These are phyloP conservation scores for Telmatherina bonti DNA, from an alignment of 2,797 vertebrate genomes.

Conservation along the genomic window DNA sequence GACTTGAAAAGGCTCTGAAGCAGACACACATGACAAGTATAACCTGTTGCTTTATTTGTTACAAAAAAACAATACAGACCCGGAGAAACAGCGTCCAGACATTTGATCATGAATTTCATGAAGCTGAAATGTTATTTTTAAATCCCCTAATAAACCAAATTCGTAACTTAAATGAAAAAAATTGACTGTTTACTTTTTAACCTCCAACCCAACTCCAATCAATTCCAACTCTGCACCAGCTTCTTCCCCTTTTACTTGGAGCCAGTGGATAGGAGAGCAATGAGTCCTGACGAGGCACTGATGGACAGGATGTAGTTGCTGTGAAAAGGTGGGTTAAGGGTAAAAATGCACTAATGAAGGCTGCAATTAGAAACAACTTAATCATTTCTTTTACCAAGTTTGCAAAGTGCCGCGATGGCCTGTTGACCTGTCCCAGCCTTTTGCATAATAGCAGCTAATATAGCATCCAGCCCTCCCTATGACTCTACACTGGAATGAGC, in stretches of 20 bases:
- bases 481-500: no score
- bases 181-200: slow-evolving; percentile 9
- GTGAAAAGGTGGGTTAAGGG: slow-evolving; percentile 83
- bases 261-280: slow-evolving; percentile 96
- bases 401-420: not conserved
- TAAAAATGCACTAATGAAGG: slow-evolving; percentile 3
- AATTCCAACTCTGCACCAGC: not conserved
- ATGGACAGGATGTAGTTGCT: slow-evolving; percentile 99
- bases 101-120: slow-evolving; percentile 84
- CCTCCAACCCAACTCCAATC: slow-evolving; percentile 12
- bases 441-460: no score
- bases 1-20: not conserved
- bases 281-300: slow-evolving; percentile 95
- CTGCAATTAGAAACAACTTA: not conserved
- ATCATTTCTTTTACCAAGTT: not conserved
- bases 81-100: slow-evolving; percentile 78
- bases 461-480: no score
- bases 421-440: not conserved
- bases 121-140: slow-evolving; percentile 72
- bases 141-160: slow-evolving; percentile 8
- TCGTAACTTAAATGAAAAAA: slow-evolving; percentile 51
- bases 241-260: slow-evolving; percentile 88
- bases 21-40: slow-evolving; percentile 28
- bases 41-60: slow-evolving; percentile 79
- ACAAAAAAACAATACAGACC: slow-evolving; percentile 79